Percentiles rank a stretch among this genome's conserved stretches.
Conservation (phyloP, 2,113 vertebrate species). For the Glaucomys volans region DNA sequence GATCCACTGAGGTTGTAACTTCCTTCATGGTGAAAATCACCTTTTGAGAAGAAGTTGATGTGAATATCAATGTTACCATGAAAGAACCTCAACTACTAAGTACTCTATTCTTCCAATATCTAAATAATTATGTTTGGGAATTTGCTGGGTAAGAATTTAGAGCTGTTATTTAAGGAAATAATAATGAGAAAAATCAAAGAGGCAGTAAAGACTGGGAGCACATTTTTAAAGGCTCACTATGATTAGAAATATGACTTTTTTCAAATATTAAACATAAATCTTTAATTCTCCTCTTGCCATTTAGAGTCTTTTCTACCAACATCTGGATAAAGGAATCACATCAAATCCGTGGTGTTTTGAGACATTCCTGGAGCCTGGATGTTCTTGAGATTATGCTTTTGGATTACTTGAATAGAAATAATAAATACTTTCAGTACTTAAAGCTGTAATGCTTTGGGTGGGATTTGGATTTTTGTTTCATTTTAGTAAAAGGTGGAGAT, state of each 20-base stretch:
- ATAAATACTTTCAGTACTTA: slow-evolving; percentile 91
- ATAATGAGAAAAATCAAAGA: slow-evolving; percentile 14
- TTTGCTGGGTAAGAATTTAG: not conserved
- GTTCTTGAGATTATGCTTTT: slow-evolving; percentile 89
- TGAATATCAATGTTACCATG: not conserved
- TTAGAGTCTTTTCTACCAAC: slow-evolving; percentile 86
- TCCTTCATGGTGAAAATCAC: not conserved
- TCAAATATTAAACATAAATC: slow-evolving; percentile 89
- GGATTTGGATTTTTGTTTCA: slow-evolving; percentile 90
- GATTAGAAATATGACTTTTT: slow-evolving; percentile 87
- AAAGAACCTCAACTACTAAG: not conserved
- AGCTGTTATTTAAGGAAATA: slow-evolving; percentile 14
- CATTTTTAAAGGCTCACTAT: slow-evolving; percentile 83
- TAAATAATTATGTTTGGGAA: not conserved
- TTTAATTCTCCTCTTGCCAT: slow-evolving; percentile 86
- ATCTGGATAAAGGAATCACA: slow-evolving; percentile 88
- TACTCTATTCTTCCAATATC: not conserved
- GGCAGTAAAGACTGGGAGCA: slow-evolving; percentile 54
- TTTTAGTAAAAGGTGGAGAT: slow-evolving; percentile 89
- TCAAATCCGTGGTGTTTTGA: slow-evolving; percentile 86
- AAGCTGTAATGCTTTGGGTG: slow-evolving; percentile 88
- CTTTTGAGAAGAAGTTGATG: not conserved
- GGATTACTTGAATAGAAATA: slow-evolving; percentile 90
- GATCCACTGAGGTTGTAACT: not conserved
- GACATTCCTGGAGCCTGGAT: slow-evolving; percentile 86